Percentiles rank a stretch among this genome's conserved stretches.
Evolutionary conservation across 1,140 invertebrate species (phyloP).

Genomic region (Glossosoma conforme): DNA sequence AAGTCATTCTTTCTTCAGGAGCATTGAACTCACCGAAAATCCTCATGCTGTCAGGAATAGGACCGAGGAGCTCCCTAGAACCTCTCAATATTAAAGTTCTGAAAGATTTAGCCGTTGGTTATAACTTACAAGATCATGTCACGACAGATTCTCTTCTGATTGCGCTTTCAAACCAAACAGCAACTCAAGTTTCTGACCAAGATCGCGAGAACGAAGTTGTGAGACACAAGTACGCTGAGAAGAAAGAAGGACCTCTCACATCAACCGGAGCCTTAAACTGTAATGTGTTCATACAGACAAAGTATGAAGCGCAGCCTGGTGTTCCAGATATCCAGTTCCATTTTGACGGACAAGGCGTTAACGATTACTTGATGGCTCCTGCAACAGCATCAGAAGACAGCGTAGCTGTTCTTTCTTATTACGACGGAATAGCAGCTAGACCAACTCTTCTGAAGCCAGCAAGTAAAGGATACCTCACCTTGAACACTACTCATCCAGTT

Average conservation of each 20-base stretch:
- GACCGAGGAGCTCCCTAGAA: constrained; percentile 56
- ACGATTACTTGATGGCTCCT: constrained; percentile 48
- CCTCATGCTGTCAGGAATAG: constrained; percentile 71
- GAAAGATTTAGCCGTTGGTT: constrained; percentile 61
- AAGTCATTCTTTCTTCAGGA: constrained; percentile 70
- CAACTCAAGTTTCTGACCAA: constrained; percentile 39
- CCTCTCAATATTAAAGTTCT: constrained; percentile 54
- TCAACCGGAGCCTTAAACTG: constrained; percentile 46
- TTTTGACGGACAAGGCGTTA: constrained; percentile 52
- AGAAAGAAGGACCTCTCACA: constrained; percentile 48
- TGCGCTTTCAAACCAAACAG: constrained; percentile 50
- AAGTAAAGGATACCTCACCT: constrained; percentile 62
- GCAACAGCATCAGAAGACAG: constrained; percentile 45
- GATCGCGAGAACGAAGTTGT: constrained; percentile 49
- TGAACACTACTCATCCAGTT: constrained; percentile 63
- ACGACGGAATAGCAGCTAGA: constrained; percentile 43
- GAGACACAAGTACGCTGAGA: constrained; percentile 42
- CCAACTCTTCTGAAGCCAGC: constrained; percentile 65
- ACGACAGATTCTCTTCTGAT: constrained; percentile 55
- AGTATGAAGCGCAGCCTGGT: constrained; percentile 38
- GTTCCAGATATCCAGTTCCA: constrained; percentile 63
- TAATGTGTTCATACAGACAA: constrained; percentile 53
- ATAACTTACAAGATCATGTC: constrained; percentile 75
- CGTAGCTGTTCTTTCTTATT: constrained; percentile 49
- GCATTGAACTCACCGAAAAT: constrained; percentile 67